Evolutionary conservation across 2,797 vertebrate genomes (phyloP), one percentile per base, ranked within the genome.

Genomic region (Jordanella pulchra): DNA sequence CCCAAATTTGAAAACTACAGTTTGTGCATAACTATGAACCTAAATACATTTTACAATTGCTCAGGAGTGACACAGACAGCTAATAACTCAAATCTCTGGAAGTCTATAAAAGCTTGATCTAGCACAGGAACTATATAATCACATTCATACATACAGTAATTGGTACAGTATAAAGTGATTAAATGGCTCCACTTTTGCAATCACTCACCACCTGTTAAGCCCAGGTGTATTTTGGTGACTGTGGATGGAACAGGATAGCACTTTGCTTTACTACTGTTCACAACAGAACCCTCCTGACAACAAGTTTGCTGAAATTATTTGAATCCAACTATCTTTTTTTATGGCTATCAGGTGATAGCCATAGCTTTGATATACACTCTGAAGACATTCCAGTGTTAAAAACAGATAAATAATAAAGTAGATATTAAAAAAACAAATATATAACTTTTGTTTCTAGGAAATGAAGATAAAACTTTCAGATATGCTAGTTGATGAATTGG

Each of bases 391-490:
- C 35, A 5, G 9, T 14, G 15, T 63, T 63, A 25, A 25, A 11
- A 48, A 35, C n/a, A 66, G 10, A 50, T 15, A 65, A 47, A 11
- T 17, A 23, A 47, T 18, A 17, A 14, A 21, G 28, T 4, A 47
- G 3, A 21, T 65, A 30, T 14, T 21, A 65, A 48, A 18, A 47
- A 17, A 45, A 73, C 79, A 72, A n/a, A 75, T 25, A 74, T 32
- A 71, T 28, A 18, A 81, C 75, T 64, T 55, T 39, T 65, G 18
- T 9, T 61, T 67, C 83, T 73, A 48, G 11, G 2, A 35, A n/a
- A 32, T 44, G 35, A 65, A 77, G 54, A 74, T 61, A 48, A 69
- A 76, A 54, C 39, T 78, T 78, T 78, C 84, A 1, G 56, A 77
- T 64, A 67, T 77, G 64, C 73, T 0, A 3, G 71, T 80, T 71